A percentile compares a stretch with the other conserved stretches of the same genome.
Evolutionary conservation across 2,797 vertebrate species (phyloP).

Genomic region (Lemur catta): DNA sequence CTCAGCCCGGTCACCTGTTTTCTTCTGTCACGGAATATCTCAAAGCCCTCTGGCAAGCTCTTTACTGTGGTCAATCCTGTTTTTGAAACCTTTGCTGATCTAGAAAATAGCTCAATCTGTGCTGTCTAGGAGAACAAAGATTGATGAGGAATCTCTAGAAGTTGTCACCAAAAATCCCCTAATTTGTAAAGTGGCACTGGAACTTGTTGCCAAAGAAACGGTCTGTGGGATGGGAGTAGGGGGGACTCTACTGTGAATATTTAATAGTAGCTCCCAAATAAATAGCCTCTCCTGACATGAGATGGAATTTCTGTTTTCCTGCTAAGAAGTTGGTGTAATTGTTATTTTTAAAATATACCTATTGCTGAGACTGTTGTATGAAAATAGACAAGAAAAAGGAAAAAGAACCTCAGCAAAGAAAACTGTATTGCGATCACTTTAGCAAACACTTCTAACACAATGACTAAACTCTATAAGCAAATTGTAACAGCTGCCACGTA

Average conservation of each 20-base stretch:
- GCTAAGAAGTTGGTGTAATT: neutral
- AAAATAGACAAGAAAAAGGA: neutral
- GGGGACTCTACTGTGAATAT: neutral
- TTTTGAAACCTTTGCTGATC: slow-evolving; percentile 28
- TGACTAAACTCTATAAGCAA: neutral
- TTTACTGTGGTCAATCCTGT: neutral
- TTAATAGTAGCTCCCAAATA: neutral
- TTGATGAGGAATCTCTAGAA: neutral
- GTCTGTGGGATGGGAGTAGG: accelerated
- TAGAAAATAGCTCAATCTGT: slow-evolving; percentile 35
- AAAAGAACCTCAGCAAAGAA: slow-evolving; percentile 1
- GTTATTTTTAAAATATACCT: neutral
- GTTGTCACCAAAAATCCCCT: neutral
- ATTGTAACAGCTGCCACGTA: neutral
- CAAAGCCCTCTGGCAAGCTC: slow-evolving; percentile 13
- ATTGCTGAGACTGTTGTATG: neutral
- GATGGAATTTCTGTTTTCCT: neutral
- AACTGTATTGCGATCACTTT: neutral
- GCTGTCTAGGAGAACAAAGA: neutral
- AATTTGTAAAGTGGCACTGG: neutral
- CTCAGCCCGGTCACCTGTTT: neutral
- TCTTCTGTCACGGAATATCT: neutral
- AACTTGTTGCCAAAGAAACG: neutral
- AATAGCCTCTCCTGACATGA: neutral
- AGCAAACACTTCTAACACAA: neutral